Evolutionary conservation across 2,113 vertebrate genomes (phyloP), one percentile per base, ranked within the genome.

Genomic region (Ceuthmochares aereus): DNA sequence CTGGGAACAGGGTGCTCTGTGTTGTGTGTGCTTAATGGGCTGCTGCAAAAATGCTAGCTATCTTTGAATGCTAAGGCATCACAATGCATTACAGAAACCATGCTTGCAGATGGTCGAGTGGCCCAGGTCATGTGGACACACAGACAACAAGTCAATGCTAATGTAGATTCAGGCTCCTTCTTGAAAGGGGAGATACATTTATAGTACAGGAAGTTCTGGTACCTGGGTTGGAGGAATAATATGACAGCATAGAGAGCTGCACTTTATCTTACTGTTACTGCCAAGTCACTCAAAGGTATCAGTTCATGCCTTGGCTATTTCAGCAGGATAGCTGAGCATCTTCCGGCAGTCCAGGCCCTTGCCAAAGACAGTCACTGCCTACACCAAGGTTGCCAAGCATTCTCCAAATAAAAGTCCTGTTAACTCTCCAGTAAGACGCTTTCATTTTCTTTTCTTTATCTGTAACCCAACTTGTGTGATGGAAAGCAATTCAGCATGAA

Each of bases 401-500:
- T 90, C n/a, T 76, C 52, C 66, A 78, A 63, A 77, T 77, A n/a
- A 14, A 18, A n/a, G 7, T 64, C 30, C 58, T 55, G 14, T 42
- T 75, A 89, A 77, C 32, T 93, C 77, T 81, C 63, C 30, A 79
- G 62, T 19, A 89, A 84, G 56, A 55, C 80, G 12, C 10, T 14
- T 51, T 89, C n/a, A 72, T 80, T 79, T 15, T 74, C 74, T 91
- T 92, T 86, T 43, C 79, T 72, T 14, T 81, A 63, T 90, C 74
- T 82, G 30, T 64, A 90, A 77, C 88, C 37, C 27, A 43, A 26
- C n/a, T 75, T 66, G 26, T 6, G 27, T 82, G 63, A 72, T 87
- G 75, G 86, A 93, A 84, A 94, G 49, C 66, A 66, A 96, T 89
- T 97, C 75, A 93, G 60, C 95, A 83, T 16, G 49, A 90, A 94